A percentile compares a stretch with the other conserved stretches of the same genome.
Conservation (phyloP, 2,888 invertebrate genomes). For the Cataglyphis cursor region DNA sequence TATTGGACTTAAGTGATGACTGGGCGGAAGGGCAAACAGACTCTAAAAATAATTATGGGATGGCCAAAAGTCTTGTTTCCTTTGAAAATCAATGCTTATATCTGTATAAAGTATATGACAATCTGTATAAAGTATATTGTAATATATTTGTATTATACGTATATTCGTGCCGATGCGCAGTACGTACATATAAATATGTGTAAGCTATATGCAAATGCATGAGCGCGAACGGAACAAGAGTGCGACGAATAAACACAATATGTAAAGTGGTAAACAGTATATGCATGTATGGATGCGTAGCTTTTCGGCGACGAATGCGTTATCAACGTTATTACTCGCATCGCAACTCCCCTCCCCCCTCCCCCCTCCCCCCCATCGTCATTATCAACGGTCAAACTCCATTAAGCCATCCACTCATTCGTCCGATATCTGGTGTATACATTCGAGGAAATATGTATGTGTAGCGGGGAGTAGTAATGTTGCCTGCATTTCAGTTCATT, state of each 20-base stretch:
- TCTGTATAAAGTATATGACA: neutral
- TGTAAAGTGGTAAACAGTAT: conserved; percentile 37
- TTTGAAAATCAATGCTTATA: neutral
- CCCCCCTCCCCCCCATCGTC: too few species aligned
- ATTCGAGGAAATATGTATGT: conserved; percentile 32
- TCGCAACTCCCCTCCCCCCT: conserved; percentile 43
- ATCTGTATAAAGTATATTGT: neutral
- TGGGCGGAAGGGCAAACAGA: too few species aligned
- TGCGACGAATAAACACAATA: conserved; percentile 43
- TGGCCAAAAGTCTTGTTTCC: neutral
- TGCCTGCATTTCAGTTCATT: conserved; percentile 40
- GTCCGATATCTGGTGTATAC: conserved; percentile 58
- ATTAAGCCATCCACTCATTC: conserved; percentile 81
- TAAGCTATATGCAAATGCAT: conserved; percentile 18
- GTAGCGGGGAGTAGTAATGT: conserved; percentile 25
- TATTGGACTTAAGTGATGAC: neutral
- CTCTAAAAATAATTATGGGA: neutral
- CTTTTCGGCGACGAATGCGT: conserved; percentile 63
- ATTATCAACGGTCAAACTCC: conserved; percentile 77
- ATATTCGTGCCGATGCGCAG: neutral
- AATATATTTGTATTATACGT: too few species aligned
- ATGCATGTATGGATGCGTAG: conserved; percentile 31
- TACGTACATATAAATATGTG: neutral
- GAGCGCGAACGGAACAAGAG: conserved; percentile 17
- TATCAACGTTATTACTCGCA: conserved; percentile 63